Evolutionary conservation across 1,140 invertebrate species (phyloP), one percentile per base, ranked within the genome.

Genomic region (Trypoxylus dichotomus): DNA sequence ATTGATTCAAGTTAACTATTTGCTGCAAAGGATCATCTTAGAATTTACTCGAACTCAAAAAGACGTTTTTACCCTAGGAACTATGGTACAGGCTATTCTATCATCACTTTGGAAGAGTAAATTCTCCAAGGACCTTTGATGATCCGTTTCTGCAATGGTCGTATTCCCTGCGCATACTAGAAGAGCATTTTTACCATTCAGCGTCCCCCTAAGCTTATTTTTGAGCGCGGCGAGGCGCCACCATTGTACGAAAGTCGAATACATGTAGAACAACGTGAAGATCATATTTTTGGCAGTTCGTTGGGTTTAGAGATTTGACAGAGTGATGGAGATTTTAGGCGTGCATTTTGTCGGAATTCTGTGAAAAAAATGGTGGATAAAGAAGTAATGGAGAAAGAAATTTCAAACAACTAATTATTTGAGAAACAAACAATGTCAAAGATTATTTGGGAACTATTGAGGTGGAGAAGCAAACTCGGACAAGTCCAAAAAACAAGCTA

Each of bases 231-330:
- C 88, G 19, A 92, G 85, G 77, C 90, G 87, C 88, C 90, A 91
- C 79, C 91, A 90, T 83, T 92, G 91, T 76, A 92, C 80, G 84
- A 91, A 89, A 13, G 91, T 93, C 37, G 91, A 90, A 83, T 91
- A 88, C 88, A 91, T 89, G 83, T 93, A 93, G 85, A 90, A 91
- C 37, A 93, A 81, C 27, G 92, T 92, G 74, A 93, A 85, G 77
- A 91, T 83, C 90, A 91, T 91, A 58, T 15, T 79, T 79, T 37
- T 68, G 60, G 60, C 60, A 68, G 60, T 68, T 54, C 15, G 15
- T 54, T 54, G 6, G 15, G 6, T 27, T 68, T 68, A 13, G 60
- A 68, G 60, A 68, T 8, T 5, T 5, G 32, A 37, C 32, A 37
- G n/a, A n/a, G 60, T 68, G 19, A 25, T 5, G 21, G 60, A 13